phyloP scores from a whole-genome alignment of 1,140 invertebrate species.

The Papilio dardanus region DNA sequence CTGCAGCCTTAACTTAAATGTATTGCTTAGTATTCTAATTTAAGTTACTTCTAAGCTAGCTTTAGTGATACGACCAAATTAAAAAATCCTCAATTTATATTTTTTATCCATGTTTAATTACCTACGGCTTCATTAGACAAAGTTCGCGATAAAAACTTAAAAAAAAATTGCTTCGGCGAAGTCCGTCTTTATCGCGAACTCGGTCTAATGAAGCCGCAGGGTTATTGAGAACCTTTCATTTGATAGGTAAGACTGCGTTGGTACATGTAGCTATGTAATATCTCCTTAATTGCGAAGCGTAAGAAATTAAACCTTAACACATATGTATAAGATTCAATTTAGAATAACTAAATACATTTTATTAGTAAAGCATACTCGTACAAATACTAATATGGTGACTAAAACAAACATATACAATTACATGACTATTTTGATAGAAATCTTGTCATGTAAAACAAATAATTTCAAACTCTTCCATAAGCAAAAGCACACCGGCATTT shows the following conservation, averaged over 20 bases:
- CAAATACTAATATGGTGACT: background rate
- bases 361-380: constrained; percentile 1
- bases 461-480: background rate
- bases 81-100: constrained; percentile 40
- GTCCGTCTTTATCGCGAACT: too few relatives aligned
- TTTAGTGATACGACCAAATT: constrained; percentile 41
- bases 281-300: constrained; percentile 14
- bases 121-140: too few relatives aligned
- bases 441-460: too few relatives aligned
- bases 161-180: too few relatives aligned
- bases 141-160: too few relatives aligned
- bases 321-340: background rate
- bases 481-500: background rate
- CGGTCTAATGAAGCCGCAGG: too few relatives aligned
- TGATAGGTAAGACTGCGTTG: constrained; percentile 60
- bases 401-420: background rate
- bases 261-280: constrained; percentile 45
- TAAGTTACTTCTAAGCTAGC: constrained; percentile 43
- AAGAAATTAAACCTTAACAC: background rate
- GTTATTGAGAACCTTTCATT: constrained; percentile 46
- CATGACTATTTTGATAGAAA: background rate
- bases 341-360: background rate
- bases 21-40: constrained; percentile 25
- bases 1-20: constrained; percentile 23
- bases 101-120: too few relatives aligned